Evolutionary conservation across 2,113 vertebrate genomes (phyloP).

Genomic region (Polypterus senegalus): DNA sequence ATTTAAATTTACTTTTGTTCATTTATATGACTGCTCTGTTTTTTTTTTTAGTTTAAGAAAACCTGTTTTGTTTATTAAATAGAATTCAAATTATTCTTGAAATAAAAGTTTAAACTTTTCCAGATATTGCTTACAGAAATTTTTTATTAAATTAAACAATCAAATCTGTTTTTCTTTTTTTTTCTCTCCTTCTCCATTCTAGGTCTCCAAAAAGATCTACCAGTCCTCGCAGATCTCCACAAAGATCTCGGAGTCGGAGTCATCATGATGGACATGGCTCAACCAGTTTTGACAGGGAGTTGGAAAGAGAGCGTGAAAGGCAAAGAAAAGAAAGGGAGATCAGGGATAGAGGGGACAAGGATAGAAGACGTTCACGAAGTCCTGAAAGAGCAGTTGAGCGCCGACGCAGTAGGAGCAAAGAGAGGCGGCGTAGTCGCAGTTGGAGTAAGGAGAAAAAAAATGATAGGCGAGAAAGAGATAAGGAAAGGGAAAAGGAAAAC

Average conservation of each 20-base stretch:
- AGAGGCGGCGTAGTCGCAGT: constrained; percentile 59
- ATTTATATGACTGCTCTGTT: too few species aligned
- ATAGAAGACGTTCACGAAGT: constrained; percentile 60
- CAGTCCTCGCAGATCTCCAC: constrained; percentile 77
- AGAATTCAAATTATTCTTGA: too few species aligned
- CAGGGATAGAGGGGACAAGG: constrained; percentile 44
- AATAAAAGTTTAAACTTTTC: too few species aligned
- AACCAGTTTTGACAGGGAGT: constrained; percentile 84
- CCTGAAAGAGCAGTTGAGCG: constrained; percentile 53
- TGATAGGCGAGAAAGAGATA: constrained; percentile 69
- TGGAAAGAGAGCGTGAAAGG: constrained; percentile 86
- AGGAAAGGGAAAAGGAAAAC: constrained; percentile 74
- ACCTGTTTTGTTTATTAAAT: too few species aligned
- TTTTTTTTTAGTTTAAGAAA: too few species aligned
- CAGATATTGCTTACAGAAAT: too few species aligned
- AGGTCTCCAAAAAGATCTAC: constrained; percentile 79
- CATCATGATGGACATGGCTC: constrained; percentile 77
- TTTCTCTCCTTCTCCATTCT: background rate
- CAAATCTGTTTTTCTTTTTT: background rate
- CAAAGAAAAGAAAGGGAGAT: constrained; percentile 82
- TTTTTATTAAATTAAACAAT: too few species aligned
- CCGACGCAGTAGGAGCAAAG: constrained; percentile 58
- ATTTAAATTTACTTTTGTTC: too few species aligned
- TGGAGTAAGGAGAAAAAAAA: constrained; percentile 61
- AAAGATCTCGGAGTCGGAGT: constrained; percentile 86